Conservation (phyloP, 2,888 invertebrate species). For the Amiota mariae region DNA sequence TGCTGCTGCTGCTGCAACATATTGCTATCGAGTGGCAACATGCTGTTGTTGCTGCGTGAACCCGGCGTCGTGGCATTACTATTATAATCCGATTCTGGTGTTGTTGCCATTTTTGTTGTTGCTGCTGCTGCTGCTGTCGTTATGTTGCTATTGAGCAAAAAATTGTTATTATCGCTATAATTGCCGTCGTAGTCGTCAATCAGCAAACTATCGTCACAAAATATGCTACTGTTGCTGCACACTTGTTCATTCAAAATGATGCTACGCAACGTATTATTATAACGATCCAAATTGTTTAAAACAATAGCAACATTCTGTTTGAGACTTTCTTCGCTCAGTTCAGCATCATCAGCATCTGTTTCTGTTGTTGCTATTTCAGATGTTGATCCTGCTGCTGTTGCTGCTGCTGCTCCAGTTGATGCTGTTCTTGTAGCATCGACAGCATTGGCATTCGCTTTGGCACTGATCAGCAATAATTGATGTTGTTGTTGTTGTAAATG, state of each 20-base stretch:
- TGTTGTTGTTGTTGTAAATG: slow-evolving; percentile 54
- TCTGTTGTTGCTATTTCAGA: slow-evolving; percentile 59
- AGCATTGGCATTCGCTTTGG: slow-evolving; percentile 52
- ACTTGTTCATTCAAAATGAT: slow-evolving; percentile 73
- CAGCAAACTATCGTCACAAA: slow-evolving; percentile 57
- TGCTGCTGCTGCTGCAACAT: slow-evolving; percentile 29
- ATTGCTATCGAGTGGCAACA: slow-evolving; percentile 43
- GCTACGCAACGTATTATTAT: slow-evolving; percentile 72
- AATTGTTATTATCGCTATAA: slow-evolving; percentile 42
- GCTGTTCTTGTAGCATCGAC: slow-evolving; percentile 53
- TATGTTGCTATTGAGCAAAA: slow-evolving; percentile 33
- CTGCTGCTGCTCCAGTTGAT: slow-evolving; percentile 61
- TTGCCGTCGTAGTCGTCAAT: slow-evolving; percentile 36
- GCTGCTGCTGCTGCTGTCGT: slow-evolving; percentile 59
- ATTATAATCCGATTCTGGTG: slow-evolving; percentile 73
- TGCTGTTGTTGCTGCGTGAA: slow-evolving; percentile 51
- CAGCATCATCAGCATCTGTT: slow-evolving; percentile 63
- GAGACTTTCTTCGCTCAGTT: slow-evolving; percentile 73
- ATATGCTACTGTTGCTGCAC: slow-evolving; percentile 63
- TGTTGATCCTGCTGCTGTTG: slow-evolving; percentile 47
- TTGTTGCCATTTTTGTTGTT: slow-evolving; percentile 57
- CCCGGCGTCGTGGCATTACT: slow-evolving; percentile 73
- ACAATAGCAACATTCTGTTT: slow-evolving; percentile 74
- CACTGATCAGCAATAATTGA: slow-evolving; percentile 48
- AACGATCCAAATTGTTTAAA: slow-evolving; percentile 73